Conservation (phyloP, 1,140 invertebrate species). For the Drosophila kurseongensis region DNA sequence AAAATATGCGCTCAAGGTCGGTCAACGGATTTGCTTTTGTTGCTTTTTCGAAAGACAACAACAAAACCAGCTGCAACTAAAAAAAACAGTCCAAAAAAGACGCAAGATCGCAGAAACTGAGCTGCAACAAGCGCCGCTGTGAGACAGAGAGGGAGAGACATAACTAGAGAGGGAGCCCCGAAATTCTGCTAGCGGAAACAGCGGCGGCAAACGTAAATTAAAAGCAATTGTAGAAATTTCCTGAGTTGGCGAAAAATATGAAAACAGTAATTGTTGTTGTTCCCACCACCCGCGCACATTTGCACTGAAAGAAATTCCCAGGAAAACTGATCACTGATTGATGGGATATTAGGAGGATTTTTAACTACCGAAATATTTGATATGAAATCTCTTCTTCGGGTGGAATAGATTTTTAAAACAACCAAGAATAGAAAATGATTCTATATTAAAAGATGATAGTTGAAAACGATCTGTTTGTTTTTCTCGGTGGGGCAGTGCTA, state of each 20-base stretch:
- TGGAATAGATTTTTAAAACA: no score
- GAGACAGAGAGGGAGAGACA: conserved; percentile 5
- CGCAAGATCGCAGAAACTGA: conserved; percentile 43
- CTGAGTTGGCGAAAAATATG: conserved; percentile 76
- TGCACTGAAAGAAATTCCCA: conserved; percentile 5
- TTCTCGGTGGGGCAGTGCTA: conserved; percentile 3
- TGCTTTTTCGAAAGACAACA: conserved; percentile 48
- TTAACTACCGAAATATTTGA: no score
- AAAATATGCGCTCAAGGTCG: conserved; percentile 79
- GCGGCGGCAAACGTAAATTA: conserved; percentile 68
- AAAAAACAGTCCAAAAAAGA: conserved; percentile 26
- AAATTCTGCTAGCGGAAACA: conserved; percentile 62
- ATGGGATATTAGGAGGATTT: not conserved
- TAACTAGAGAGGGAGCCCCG: conserved; percentile 26
- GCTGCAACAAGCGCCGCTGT: conserved; percentile 49
- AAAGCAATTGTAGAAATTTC: conserved; percentile 78
- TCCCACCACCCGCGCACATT: conserved; percentile 40
- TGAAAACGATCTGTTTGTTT: conserved; percentile 1
- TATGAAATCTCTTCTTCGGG: no score
- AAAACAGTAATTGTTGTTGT: conserved; percentile 42
- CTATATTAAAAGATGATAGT: not conserved
- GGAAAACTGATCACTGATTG: not conserved
- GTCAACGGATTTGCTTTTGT: conserved; percentile 76
- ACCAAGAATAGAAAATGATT: no score
- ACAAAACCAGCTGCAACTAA: conserved; percentile 36